Evolutionary conservation across 2,888 invertebrate species (phyloP).

Genomic region (Podotricha telesiphe): DNA sequence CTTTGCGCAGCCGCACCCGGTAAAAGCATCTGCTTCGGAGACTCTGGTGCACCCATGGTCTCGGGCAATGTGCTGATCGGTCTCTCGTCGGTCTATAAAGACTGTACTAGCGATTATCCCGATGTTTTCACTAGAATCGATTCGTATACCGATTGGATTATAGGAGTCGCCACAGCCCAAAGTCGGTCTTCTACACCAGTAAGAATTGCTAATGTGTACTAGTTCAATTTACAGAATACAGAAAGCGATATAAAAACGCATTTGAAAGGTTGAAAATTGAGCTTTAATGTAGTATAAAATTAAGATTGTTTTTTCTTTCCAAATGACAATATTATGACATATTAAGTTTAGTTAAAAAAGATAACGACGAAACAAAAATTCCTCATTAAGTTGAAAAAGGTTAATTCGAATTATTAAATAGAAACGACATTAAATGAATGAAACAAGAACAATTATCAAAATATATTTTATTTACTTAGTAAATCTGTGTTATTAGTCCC

Average conservation of each 20-base stretch:
- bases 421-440: constrained; percentile 24
- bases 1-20: constrained; percentile 57
- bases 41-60: constrained; percentile 65
- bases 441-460: constrained; percentile 41
- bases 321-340: too few species aligned
- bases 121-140: constrained; percentile 62
- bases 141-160: constrained; percentile 60
- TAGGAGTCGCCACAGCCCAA: constrained; percentile 51
- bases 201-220: constrained; percentile 7
- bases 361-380: too few species aligned
- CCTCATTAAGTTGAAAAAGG: too few species aligned
- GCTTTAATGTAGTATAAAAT: neutral
- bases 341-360: neutral
- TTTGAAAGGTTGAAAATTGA: neutral
- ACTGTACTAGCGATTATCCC: constrained; percentile 53
- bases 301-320: too few species aligned
- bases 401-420: neutral
- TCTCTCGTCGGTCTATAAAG: constrained; percentile 52
- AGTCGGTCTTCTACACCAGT: constrained; percentile 23
- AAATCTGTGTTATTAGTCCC: constrained; percentile 42
- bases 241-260: neutral
- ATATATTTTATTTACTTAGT: constrained; percentile 48
- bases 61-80: constrained; percentile 54
- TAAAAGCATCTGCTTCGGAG: constrained; percentile 59
- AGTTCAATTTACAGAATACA: neutral